phyloP scores from a whole-genome alignment of 2,797 vertebrate genomes.

The Micrastur ruficollis region DNA sequence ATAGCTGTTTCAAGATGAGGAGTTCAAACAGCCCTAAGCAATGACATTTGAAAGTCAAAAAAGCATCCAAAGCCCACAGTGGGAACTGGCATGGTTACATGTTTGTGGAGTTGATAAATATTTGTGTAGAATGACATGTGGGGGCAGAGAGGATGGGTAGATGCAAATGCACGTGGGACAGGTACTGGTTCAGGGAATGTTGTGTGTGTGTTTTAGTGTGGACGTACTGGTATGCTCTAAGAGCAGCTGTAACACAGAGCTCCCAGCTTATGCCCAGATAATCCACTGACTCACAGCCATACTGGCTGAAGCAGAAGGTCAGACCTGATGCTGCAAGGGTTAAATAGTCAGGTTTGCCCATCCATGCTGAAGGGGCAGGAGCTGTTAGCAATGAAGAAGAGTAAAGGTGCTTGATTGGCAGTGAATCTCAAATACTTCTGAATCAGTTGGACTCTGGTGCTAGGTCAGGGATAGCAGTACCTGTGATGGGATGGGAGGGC shows the following conservation, averaged over 20 bases:
- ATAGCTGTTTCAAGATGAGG: not conserved
- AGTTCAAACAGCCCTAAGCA: not conserved
- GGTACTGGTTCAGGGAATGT: not conserved
- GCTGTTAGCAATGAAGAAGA: not conserved
- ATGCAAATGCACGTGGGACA: too few species aligned
- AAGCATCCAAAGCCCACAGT: not conserved
- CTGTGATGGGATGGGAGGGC: not conserved
- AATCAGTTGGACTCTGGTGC: not conserved
- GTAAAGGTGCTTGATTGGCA: not conserved
- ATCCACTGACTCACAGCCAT: not conserved
- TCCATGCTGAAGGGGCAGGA: not conserved
- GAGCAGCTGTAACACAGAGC: not conserved
- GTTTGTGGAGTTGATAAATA: not conserved
- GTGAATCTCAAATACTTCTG: not conserved
- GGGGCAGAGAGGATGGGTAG: not conserved
- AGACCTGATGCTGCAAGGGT: accelerated
- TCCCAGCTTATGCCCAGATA: not conserved
- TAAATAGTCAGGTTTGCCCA: not conserved
- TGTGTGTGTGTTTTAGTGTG: not conserved
- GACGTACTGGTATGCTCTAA: not conserved
- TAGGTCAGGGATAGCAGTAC: not conserved
- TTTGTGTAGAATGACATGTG: not conserved
- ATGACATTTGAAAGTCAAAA: not conserved
- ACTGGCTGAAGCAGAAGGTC: not conserved
- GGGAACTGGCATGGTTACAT: not conserved